A percentile compares a stretch with the other conserved stretches of the same genome.
Evolutionary conservation across 2,888 invertebrate genomes (phyloP).

Genomic region (Stenolophus ochropezus): DNA sequence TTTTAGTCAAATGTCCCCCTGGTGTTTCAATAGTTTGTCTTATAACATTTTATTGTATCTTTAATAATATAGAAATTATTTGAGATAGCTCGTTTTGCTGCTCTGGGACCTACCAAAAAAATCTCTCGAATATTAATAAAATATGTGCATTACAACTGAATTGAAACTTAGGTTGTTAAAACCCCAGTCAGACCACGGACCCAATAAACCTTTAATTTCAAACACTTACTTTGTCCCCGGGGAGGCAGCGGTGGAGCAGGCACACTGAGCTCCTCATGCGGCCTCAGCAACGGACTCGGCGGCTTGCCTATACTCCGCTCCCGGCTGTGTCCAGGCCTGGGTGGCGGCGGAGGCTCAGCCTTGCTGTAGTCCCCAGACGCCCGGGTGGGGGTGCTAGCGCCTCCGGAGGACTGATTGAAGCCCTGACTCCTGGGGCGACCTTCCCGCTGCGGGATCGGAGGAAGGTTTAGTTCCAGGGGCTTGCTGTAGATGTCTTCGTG

Average conservation of each 20-base stretch:
- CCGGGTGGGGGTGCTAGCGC: conserved; percentile 72
- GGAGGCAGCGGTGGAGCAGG: conserved; percentile 87
- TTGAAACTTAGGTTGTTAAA: too few relatives aligned
- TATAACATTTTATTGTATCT: too few relatives aligned
- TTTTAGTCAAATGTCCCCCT: too few relatives aligned
- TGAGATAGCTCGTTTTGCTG: too few relatives aligned
- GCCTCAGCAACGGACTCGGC: conserved; percentile 70
- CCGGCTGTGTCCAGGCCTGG: conserved; percentile 73
- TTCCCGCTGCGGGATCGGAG: conserved; percentile 78
- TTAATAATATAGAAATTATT: too few relatives aligned
- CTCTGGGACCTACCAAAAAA: too few relatives aligned
- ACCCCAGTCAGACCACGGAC: too few relatives aligned
- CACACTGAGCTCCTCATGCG: conserved; percentile 66
- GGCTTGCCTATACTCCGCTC: conserved; percentile 75
- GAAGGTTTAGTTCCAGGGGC: conserved; percentile 73
- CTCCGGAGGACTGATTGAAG: conserved; percentile 70
- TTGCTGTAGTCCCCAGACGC: conserved; percentile 72
- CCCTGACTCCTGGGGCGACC: conserved; percentile 78
- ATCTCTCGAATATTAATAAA: too few relatives aligned
- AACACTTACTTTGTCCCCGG: conserved; percentile 81
- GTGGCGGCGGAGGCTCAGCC: conserved; percentile 68
- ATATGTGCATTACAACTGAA: too few relatives aligned
- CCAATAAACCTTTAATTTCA: too few relatives aligned
- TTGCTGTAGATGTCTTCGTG: conserved; percentile 83
- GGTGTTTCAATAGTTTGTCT: too few relatives aligned